These are phyloP conservation scores for Clarias batrachus DNA, from an alignment of 2,113 vertebrate species.

Conservation along the genomic window DNA sequence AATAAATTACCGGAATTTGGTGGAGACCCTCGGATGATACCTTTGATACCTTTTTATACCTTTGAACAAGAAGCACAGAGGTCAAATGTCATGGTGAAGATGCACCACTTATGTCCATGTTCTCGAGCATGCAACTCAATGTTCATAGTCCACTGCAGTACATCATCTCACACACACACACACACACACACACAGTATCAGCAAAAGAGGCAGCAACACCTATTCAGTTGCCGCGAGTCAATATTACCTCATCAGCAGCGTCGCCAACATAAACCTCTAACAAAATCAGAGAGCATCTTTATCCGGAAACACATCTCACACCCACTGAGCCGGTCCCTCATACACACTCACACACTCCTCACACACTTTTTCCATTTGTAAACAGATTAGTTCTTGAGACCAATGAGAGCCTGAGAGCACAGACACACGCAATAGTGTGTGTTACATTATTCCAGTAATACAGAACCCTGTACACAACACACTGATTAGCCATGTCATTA, in stretches of 20 bases:
- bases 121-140: not conserved
- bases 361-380: not conserved
- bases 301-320: not conserved
- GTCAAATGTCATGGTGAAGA: not conserved
- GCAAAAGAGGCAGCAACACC: not conserved
- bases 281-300: not conserved
- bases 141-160: not conserved
- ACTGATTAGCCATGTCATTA: too few relatives aligned
- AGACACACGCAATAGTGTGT: not conserved
- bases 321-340: not conserved
- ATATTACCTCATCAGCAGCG: conserved; percentile 19
- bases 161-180: too few relatives aligned
- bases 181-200: not conserved
- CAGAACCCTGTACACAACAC: too few relatives aligned
- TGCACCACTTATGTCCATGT: not conserved
- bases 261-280: not conserved
- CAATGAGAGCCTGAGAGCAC: conserved; percentile 66
- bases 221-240: not conserved
- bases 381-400: not conserved
- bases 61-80: too few relatives aligned
- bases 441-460: not conserved
- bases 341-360: not conserved
- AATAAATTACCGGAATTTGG: too few relatives aligned
- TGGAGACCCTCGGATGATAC: too few relatives aligned
- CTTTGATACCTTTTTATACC: too few relatives aligned